Base-by-base conservation (phyloP, 2,797 vertebrate species). In the Cossypha dichroa region DNA sequence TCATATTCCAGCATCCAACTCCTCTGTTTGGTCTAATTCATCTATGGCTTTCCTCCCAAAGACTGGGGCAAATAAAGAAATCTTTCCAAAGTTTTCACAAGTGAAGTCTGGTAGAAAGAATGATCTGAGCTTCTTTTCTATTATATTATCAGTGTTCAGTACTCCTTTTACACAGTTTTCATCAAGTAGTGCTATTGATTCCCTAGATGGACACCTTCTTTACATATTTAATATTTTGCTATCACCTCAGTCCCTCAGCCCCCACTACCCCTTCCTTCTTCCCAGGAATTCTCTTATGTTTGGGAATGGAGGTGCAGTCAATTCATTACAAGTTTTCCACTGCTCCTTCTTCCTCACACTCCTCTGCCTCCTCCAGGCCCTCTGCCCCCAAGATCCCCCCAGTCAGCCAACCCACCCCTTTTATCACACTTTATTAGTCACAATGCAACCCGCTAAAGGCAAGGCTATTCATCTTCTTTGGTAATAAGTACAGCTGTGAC, bases 291-390 rank as follows among this genome's bases (percentile, higher is more conserved):
- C 6, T 48, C 16, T 33, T 29, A 2, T 33, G 9, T 41, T 48
- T 6, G 45, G 19, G 26, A 54, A n/a, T 5, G 19, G 34, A 51
- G 8, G 6, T 64, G 6, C 15, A 19, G 10, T 25, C 34, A 66
- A 33, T 46, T 40, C 17, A 49, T 25, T 20, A 18, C 13, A 22
- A 5, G 4, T 19, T 28, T 34, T 56, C 14, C 0, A 0, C 10
- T 26, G 6, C 31, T 51, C 28, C 49, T 52, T 31, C 49, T 52
- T 31, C 49, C 28, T 31, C 28, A 19, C 7, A 3, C 49, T 52
- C 11, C 49, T 51, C 49, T 29, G 11, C 16, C 28, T 51, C 17
- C 49, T 31, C 17, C 49, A 52, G 49, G 28, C 28, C 28, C 49
- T 51, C 49, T 52, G 11, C 49, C 49, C 19, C 11, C 28, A 52